phyloP scores from a whole-genome alignment of 92 coral and sea anemone genomes.

The Actinernus sp. region DNA sequence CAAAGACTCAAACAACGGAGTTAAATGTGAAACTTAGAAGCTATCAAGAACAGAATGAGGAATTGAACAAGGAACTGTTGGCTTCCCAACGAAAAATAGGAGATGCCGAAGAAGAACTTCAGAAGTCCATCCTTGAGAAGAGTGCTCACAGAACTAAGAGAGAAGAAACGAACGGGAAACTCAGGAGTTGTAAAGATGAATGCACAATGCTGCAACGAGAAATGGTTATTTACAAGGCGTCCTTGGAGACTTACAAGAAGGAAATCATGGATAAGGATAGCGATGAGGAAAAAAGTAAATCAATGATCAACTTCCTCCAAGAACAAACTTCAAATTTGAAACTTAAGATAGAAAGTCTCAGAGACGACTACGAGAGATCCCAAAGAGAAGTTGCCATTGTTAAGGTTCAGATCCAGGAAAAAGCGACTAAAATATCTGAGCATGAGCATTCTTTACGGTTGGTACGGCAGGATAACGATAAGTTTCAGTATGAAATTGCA shows the following conservation, averaged over 20 bases:
- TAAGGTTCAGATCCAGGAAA: slow-evolving; percentile 53
- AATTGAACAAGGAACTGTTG: slow-evolving; percentile 32
- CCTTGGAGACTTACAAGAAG: slow-evolving; percentile 20
- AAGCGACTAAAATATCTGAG: slow-evolving; percentile 43
- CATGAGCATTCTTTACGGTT: slow-evolving; percentile 43
- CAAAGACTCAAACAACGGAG: slow-evolving; percentile 38
- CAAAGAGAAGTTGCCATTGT: slow-evolving; percentile 26
- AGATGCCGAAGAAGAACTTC: slow-evolving; percentile 41
- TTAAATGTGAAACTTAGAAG: slow-evolving; percentile 32
- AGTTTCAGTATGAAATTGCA: slow-evolving; percentile 55
- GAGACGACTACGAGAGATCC: slow-evolving; percentile 23
- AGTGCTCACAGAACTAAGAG: slow-evolving; percentile 13
- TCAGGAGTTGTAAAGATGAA: slow-evolving; percentile 35
- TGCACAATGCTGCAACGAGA: slow-evolving; percentile 33
- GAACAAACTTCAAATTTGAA: slow-evolving; percentile 39
- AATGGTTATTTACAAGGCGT: slow-evolving; percentile 6
- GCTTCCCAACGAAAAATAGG: slow-evolving; percentile 33
- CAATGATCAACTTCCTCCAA: slow-evolving; percentile 24
- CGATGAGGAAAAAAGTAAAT: slow-evolving; percentile 9
- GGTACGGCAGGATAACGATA: slow-evolving; percentile 58
- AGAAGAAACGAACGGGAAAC: slow-evolving; percentile 41
- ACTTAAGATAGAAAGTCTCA: slow-evolving; percentile 9
- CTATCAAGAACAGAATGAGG: slow-evolving; percentile 48
- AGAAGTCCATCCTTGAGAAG: slow-evolving; percentile 21
- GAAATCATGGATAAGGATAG: slow-evolving; percentile 37